Base-by-base conservation (phyloP, 2,888 invertebrate species). In the Apamea epomidion region DNA sequence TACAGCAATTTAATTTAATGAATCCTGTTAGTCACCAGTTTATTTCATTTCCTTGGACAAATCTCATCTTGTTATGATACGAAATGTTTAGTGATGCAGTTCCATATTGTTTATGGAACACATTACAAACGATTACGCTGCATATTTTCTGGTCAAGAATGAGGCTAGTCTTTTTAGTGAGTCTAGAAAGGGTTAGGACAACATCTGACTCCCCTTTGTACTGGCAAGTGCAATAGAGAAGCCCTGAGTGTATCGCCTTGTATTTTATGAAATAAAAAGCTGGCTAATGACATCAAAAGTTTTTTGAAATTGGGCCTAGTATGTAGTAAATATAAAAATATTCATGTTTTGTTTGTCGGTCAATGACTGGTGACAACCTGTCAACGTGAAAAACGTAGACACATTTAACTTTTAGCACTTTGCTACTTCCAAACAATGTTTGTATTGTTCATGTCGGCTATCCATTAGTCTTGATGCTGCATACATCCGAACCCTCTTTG, bases 11-110 rank as follows among this genome's bases (percentile, higher is more conserved):
- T 82, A 76, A 65, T 88, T 75, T 73, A 80, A 85, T 77, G 68
- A 87, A 75, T 75, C 65, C 54, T 67, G 67, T 87, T 84, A 80
- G 69, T 84, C 85, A 75, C 45, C 45, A 21, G 65, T 75, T 84
- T 76, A 69, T 79, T 51, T 37, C 7, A n/a, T 72, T 80, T 77
- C 54, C 76, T 87, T 79, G 80, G 71, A 68, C 73, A 73, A 75
- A 69, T 78, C 84, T 85, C 25, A 69, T 83, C 51, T 54, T 76
- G 79, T 75, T 72, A 60, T 65, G 70, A 70, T 69, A 37, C 32
- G 25, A 65, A 54, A 80, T 73, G 60, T 51, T 64, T 58, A 18
- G 37, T 65, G 25, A 25, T 58, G 54, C 37, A 45, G 10, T 74
- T 51, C 42, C 58, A 69, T 60, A n/a, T 70, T 51, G 32, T 60